Conservation (phyloP, 2,113 vertebrate genomes). For the Platycercus adscitus region DNA sequence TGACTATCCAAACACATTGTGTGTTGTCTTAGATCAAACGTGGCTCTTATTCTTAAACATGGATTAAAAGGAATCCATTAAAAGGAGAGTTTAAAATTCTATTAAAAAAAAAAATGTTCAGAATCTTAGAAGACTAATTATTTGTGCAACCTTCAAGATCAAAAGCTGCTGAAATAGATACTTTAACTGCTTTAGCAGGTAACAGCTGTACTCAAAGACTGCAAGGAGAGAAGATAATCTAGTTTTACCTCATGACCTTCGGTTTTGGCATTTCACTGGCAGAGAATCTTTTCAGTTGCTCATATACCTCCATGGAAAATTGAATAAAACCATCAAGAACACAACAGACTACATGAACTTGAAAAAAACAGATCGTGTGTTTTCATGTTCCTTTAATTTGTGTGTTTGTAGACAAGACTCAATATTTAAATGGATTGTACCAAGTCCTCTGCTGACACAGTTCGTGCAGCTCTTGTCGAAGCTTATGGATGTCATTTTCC, state of each 20-base stretch:
- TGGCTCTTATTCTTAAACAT: background rate
- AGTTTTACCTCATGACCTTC: slow-evolving; percentile 9
- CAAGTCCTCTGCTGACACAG: background rate
- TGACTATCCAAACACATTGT: background rate
- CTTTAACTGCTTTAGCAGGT: background rate
- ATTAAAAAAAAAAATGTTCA: background rate
- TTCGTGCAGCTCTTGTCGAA: background rate
- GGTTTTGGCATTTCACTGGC: background rate
- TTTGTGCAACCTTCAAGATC: slow-evolving; percentile 25
- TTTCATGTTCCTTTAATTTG: slow-evolving; percentile 32
- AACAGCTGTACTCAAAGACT: background rate
- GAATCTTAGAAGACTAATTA: background rate
- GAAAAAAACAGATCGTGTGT: background rate
- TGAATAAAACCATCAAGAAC: background rate
- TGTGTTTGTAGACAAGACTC: background rate
- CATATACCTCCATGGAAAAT: background rate
- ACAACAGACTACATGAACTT: background rate
- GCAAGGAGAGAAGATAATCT: slow-evolving; percentile 12
- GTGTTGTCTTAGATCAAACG: background rate
- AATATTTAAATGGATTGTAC: background rate
- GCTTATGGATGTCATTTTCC: background rate
- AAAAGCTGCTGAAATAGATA: slow-evolving; percentile 4
- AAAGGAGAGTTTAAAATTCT: slow-evolving; percentile 9
- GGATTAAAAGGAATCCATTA: slow-evolving; percentile 1
- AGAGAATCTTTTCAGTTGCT: background rate